Percentiles rank a stretch among this genome's conserved stretches.
Conservation (phyloP, 2,888 invertebrate genomes). For the Mantis religiosa region DNA sequence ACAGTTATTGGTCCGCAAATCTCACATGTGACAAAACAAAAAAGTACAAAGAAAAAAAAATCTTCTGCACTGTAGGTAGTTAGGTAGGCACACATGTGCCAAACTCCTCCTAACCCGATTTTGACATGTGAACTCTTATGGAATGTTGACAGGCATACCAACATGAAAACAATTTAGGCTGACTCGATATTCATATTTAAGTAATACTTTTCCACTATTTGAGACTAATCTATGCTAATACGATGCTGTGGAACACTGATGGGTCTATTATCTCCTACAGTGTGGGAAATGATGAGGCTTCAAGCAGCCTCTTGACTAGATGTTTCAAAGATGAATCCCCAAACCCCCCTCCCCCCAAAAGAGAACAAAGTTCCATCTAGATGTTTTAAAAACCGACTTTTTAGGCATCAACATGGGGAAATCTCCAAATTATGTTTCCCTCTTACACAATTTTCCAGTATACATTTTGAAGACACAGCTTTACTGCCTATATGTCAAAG, state of each 20-base stretch:
- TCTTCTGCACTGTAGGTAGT: constrained; percentile 22
- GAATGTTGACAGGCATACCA: constrained; percentile 28
- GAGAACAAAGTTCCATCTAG: background rate
- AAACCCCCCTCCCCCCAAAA: background rate
- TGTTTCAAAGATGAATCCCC: constrained; percentile 13
- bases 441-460: background rate
- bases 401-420: background rate
- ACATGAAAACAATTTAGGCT: constrained; percentile 22
- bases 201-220: constrained; percentile 14
- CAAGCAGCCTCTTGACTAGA: constrained; percentile 27
- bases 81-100: background rate
- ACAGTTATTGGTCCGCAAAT: constrained; percentile 32
- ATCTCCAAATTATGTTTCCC: background rate
- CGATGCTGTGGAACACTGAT: constrained; percentile 20
- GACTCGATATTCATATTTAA: constrained; percentile 1
- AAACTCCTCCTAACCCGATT: constrained; percentile 12
- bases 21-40: constrained; percentile 26
- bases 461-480: background rate
- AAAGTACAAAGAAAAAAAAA: background rate
- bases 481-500: background rate
- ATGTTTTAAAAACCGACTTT: background rate
- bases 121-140: constrained; percentile 29
- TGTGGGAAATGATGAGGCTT: constrained; percentile 16
- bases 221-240: constrained; percentile 2
- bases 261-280: constrained; percentile 20